phyloP scores from a whole-genome alignment of 2,113 vertebrate genomes.

The Zapornia atra region DNA sequence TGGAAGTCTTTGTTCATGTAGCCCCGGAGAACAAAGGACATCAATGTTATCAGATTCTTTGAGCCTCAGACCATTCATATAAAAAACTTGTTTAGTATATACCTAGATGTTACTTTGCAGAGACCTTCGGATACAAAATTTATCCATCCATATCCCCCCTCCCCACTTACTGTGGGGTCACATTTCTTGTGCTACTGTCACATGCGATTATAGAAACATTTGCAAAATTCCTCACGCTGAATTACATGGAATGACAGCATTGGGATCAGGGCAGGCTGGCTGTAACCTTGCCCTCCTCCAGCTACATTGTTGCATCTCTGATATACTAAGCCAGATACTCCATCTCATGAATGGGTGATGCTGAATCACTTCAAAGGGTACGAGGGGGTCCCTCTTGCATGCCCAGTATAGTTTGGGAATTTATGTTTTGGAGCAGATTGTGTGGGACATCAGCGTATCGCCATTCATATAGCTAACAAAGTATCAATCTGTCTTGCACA shows the following conservation, averaged over 20 bases:
- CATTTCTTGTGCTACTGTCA: constrained; percentile 5
- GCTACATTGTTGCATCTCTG: constrained; percentile 12
- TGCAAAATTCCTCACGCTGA: neutral
- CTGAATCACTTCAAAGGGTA: neutral
- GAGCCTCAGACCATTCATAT: neutral
- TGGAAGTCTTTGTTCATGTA: neutral
- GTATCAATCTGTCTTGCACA: constrained; percentile 1
- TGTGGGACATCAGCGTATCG: neutral
- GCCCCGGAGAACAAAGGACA: neutral
- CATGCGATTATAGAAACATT: neutral
- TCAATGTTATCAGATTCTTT: neutral
- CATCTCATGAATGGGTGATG: neutral
- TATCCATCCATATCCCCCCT: neutral
- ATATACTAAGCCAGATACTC: neutral
- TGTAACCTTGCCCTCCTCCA: constrained; percentile 28
- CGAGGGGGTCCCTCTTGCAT: neutral
- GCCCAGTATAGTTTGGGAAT: neutral
- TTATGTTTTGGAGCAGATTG: neutral
- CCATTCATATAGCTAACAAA: neutral
- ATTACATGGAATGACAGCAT: neutral
- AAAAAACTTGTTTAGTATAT: neutral
- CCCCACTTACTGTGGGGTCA: neutral
- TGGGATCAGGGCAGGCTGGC: neutral
- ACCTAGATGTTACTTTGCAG: neutral
- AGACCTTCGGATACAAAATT: neutral